A percentile compares a stretch with the other conserved stretches of the same genome.
Conservation (phyloP, 2,113 vertebrate genomes). For the Nannobrachium achirus region DNA sequence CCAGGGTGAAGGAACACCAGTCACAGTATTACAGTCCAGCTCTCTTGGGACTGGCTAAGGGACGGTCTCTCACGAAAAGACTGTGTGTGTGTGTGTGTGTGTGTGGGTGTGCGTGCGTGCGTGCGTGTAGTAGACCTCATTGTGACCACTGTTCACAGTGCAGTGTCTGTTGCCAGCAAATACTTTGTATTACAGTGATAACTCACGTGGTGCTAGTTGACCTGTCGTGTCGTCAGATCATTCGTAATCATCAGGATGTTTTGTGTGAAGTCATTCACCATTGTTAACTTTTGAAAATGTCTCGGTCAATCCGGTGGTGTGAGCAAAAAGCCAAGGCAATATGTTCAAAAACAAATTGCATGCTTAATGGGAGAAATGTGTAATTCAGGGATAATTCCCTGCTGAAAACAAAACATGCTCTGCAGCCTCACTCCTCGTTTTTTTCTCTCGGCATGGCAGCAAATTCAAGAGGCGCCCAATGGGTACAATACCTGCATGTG, state of each 20-base stretch:
- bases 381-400: slow-evolving; percentile 48
- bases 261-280: slow-evolving; percentile 56
- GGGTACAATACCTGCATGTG: slow-evolving; percentile 63
- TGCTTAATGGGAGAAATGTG: slow-evolving; percentile 47
- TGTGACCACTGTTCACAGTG: slow-evolving; percentile 43
- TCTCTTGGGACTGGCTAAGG: slow-evolving; percentile 42
- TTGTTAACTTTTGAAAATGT: slow-evolving; percentile 41
- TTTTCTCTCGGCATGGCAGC: slow-evolving; percentile 36
- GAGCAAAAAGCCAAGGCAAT: slow-evolving; percentile 30
- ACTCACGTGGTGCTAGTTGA: neutral
- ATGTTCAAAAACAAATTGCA: slow-evolving; percentile 22
- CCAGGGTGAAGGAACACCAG: slow-evolving; percentile 68
- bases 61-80: slow-evolving; percentile 32
- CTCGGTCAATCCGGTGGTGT: slow-evolving; percentile 46
- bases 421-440: slow-evolving; percentile 13
- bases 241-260: slow-evolving; percentile 36
- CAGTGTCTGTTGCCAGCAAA: slow-evolving; percentile 49
- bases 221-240: slow-evolving; percentile 43
- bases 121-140: slow-evolving; percentile 3
- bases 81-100: slow-evolving; percentile 13
- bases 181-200: slow-evolving; percentile 44
- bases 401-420: slow-evolving; percentile 28
- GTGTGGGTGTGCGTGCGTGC: slow-evolving; percentile 25
- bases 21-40: slow-evolving; percentile 60
- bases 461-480: slow-evolving; percentile 48